Evolutionary conservation across 2,888 invertebrate genomes (phyloP), one percentile per base, ranked within the genome.

Genomic region (Ormyrus pomaceus): DNA sequence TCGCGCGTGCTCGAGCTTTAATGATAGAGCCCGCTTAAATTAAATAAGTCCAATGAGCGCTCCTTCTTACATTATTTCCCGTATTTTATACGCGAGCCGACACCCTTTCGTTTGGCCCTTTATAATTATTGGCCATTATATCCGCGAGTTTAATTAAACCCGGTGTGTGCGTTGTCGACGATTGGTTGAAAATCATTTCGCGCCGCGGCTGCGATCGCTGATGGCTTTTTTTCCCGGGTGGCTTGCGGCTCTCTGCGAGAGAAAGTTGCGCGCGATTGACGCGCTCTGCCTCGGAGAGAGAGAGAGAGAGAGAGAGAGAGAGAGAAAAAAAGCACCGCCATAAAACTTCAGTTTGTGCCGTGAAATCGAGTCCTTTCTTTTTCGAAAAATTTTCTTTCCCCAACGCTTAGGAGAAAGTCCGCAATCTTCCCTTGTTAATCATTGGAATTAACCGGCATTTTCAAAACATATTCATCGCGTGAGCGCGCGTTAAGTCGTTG

Each of bases 21-120:
- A 81, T 81, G 50, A 81, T 78, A 78, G 77, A 78, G 68, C 62
- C 19, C n/a, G 53, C 61, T 46, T 71, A 75, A 81, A 81, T 81
- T 81, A 81, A 81, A 81, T 81, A 81, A 81, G 81, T 78, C 75
- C 78, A 78, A 81, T 78, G 71, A 75, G 75, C 78, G 73, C 71
- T 71, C 75, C 66, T 74, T 62, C 48, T 75, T 81, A 62, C 62
- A 56, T 46, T 72, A 62, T 66, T 59, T 65, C 68, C 51, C 74
- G 68, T 81, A 74, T 65, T 81, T 77, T 73, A 73, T 2, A 8
- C 55, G 3, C 72, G n/a, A 45, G 56, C 62, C n/a, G 53, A 34
- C 34, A 51, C 53, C n/a, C n/a, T 46, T 62, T 64, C 50, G 45
- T 51, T 68, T 59, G n/a, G 51, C 53, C 45, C 10, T 51, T 46